phyloP scores from a whole-genome alignment of 2,113 vertebrate species.

The Dipodomys ordii region DNA sequence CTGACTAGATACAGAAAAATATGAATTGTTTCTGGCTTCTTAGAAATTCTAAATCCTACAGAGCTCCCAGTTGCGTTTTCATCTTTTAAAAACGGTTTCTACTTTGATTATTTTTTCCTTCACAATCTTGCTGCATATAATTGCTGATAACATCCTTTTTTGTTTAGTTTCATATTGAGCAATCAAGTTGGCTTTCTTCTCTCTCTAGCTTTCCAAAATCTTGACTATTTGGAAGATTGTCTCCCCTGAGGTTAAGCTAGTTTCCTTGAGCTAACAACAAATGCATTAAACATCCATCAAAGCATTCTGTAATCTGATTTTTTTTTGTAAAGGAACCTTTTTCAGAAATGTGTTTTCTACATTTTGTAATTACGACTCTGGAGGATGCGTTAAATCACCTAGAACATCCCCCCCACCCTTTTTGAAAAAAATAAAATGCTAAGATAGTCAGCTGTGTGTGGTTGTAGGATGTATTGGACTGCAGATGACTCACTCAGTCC shows the following conservation, averaged over 20 bases:
- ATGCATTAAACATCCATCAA: conserved; percentile 36
- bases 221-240: conserved; percentile 53
- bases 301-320: conserved; percentile 13
- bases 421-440: background rate
- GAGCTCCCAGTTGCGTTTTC: conserved; percentile 43
- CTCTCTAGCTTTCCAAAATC: conserved; percentile 28
- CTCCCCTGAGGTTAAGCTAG: background rate
- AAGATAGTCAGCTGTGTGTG: background rate
- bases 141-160: conserved; percentile 63
- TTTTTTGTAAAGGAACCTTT: background rate
- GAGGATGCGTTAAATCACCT: background rate
- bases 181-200: conserved; percentile 64
- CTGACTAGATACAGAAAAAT: conserved; percentile 3
- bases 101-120: conserved; percentile 43
- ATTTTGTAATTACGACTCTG: conserved; percentile 43
- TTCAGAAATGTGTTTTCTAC: conserved; percentile 1
- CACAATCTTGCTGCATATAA: conserved; percentile 64
- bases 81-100: conserved; percentile 60
- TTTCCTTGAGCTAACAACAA: conserved; percentile 56
- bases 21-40: conserved; percentile 49
- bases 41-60: conserved; percentile 35
- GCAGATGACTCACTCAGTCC: background rate
- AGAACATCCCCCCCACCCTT: background rate
- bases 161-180: conserved; percentile 36
- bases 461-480: background rate